phyloP scores from a whole-genome alignment of 2,113 vertebrate genomes.

The Falcunculus frontatus region DNA sequence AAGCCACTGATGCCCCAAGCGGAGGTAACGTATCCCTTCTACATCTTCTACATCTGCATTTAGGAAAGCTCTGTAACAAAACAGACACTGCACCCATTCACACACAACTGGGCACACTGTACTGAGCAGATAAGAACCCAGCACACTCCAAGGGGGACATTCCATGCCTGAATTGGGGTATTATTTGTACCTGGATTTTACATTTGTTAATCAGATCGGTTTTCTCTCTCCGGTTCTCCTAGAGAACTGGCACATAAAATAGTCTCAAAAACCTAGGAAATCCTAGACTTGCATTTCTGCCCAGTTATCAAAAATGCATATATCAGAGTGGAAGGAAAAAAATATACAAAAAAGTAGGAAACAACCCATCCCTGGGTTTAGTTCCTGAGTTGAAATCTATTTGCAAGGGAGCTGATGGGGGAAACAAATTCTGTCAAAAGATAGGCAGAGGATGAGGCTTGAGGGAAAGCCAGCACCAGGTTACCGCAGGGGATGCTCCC shows the following conservation, averaged over 20 bases:
- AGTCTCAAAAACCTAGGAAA: not conserved
- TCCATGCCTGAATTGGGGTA: not conserved
- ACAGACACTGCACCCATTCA: not conserved
- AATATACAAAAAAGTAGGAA: not conserved
- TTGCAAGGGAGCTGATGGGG: not conserved
- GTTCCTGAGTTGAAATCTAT: not conserved
- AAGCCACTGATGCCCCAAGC: not conserved
- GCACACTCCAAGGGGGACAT: not conserved
- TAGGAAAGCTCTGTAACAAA: not conserved
- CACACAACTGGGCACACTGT: not conserved
- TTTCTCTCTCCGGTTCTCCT: not conserved
- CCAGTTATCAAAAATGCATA: not conserved
- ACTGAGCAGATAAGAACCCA: not conserved
- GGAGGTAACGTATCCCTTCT: fast-evolving
- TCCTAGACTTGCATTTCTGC: not conserved
- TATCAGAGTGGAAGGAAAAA: not conserved
- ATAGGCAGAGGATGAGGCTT: not conserved
- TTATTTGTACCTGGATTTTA: constrained; percentile 2
- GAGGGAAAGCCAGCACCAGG: not conserved
- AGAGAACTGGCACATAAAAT: not conserved
- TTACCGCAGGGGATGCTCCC: not conserved
- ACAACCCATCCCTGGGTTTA: not conserved
- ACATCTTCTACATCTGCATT: not conserved
- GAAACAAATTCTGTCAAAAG: not conserved
- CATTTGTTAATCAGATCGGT: not conserved